Conservation (phyloP, 1,140 invertebrate species). For the Cyclina sinensis region DNA sequence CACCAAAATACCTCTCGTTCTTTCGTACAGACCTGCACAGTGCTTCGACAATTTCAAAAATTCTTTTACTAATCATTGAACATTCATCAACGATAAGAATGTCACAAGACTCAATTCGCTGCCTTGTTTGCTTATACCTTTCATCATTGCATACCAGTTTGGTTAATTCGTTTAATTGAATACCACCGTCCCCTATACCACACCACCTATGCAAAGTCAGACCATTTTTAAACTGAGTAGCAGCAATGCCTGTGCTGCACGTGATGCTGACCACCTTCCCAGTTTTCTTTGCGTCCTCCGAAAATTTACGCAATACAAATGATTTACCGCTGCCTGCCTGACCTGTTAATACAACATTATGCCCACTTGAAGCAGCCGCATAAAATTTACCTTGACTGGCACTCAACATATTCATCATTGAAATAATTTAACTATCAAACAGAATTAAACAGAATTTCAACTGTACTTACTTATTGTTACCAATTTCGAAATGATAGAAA, state of each 20-base stretch:
- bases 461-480: no score
- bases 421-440: no score
- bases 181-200: not conserved
- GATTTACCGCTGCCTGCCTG: conserved; percentile 12
- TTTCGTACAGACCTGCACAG: not conserved
- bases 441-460: conserved; percentile 33
- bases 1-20: conserved; percentile 7
- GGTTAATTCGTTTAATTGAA: not conserved
- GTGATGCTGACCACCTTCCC: not conserved
- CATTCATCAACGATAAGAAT: no score
- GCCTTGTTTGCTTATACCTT: not conserved
- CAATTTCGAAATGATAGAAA: no score
- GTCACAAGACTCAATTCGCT: not conserved
- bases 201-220: not conserved
- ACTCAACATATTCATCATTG: no score
- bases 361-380: no score
- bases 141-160: not conserved
- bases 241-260: not conserved
- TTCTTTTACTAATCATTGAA: conserved; percentile 5
- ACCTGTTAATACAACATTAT: conserved; percentile 3
- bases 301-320: not conserved
- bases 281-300: not conserved
- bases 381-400: no score
- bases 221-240: not conserved
- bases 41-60: not conserved